Percentiles rank a stretch among this genome's conserved stretches.
These are phyloP conservation scores for Drosophila lacicola DNA, from an alignment of 2,888 invertebrate genomes.

Conservation along the genomic window DNA sequence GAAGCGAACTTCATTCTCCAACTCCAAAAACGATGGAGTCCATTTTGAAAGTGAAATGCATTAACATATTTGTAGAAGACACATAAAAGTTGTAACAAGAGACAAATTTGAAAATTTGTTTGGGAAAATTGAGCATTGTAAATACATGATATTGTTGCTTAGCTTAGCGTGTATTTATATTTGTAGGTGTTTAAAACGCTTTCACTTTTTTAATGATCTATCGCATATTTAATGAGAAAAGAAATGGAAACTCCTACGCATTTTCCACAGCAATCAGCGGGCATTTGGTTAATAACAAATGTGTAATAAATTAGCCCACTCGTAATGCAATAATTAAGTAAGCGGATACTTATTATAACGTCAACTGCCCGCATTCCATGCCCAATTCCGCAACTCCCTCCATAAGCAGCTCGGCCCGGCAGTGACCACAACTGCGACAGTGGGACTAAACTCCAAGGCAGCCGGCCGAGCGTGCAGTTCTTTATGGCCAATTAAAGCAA, in stretches of 20 bases:
- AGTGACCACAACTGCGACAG: conserved; percentile 20
- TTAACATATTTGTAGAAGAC: conserved; percentile 9
- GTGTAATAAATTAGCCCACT: conserved; percentile 43
- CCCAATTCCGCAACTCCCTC: conserved; percentile 37
- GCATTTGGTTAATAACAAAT: conserved; percentile 17
- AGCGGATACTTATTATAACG: conserved; percentile 34
- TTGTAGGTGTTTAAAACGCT: neutral
- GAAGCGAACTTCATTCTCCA: too few relatives aligned
- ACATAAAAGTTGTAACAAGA: neutral
- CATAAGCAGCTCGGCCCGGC: conserved; percentile 16
- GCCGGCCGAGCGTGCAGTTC: conserved; percentile 29
- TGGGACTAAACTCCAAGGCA: conserved; percentile 3
- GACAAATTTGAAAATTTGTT: neutral
- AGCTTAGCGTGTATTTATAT: neutral
- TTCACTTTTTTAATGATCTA: conserved; percentile 35
- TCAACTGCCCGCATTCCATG: conserved; percentile 62
- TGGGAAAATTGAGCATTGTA: neutral
- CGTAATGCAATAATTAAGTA: conserved; percentile 46
- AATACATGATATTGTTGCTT: neutral
- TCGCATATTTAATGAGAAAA: neutral
- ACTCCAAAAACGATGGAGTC: neutral
- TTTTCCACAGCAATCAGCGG: conserved; percentile 3
- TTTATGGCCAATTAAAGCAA: conserved; percentile 64
- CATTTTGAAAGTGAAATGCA: neutral
- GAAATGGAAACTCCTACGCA: conserved; percentile 36